These are phyloP conservation scores for Drosophila algonquin DNA, from an alignment of 2,888 invertebrate genomes.

Conservation along the genomic window DNA sequence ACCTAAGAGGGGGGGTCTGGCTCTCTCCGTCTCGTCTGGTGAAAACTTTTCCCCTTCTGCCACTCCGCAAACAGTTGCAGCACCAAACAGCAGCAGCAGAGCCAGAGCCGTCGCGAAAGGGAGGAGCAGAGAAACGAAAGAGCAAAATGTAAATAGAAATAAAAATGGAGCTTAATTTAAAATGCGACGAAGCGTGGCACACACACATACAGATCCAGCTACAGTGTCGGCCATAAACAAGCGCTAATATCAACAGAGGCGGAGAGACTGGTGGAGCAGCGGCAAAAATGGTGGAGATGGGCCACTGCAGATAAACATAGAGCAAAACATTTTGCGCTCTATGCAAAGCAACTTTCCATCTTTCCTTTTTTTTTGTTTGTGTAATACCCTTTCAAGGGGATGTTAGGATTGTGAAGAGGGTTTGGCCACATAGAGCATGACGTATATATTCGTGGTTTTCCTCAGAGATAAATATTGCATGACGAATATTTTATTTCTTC, in stretches of 20 bases:
- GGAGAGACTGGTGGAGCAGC: constrained; percentile 6
- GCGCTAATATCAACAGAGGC: constrained; percentile 64
- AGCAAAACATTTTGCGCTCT: constrained; percentile 64
- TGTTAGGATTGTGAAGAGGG: not conserved
- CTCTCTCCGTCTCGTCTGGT: constrained; percentile 39
- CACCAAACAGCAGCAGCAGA: not conserved
- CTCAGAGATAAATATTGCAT: no score
- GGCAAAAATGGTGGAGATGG: constrained; percentile 51
- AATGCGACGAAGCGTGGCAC: constrained; percentile 74
- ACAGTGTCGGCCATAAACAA: constrained; percentile 58
- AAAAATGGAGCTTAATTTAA: constrained; percentile 79
- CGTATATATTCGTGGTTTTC: no score
- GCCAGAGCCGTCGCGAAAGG: constrained; percentile 3
- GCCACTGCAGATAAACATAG: constrained; percentile 67
- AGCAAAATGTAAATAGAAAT: constrained; percentile 74
- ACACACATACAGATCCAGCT: constrained; percentile 29
- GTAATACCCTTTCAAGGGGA: not conserved
- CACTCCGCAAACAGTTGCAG: constrained; percentile 58
- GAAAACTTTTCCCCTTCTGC: constrained; percentile 42
- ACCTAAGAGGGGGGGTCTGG: constrained; percentile 6
- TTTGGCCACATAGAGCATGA: not conserved
- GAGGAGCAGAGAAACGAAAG: constrained; percentile 40
- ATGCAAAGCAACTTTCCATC: constrained; percentile 60
- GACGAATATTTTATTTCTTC: no score
- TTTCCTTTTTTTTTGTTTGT: constrained; percentile 2